Conservation (phyloP, 2,797 vertebrate genomes). For the Echiichthys vipera region DNA sequence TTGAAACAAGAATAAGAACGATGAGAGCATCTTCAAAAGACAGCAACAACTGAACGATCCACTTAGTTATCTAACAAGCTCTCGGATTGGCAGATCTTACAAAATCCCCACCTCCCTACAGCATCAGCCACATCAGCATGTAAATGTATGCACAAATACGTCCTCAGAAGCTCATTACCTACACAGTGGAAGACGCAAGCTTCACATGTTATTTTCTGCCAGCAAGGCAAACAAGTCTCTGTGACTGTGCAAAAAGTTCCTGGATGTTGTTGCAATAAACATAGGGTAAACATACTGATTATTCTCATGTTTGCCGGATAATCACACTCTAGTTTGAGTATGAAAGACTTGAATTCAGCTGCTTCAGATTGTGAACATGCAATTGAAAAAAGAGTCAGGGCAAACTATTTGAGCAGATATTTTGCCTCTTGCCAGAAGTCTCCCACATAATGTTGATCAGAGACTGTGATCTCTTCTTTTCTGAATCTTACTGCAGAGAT, state of each 20-base stretch:
- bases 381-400: constrained; percentile 18
- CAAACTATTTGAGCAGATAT: constrained; percentile 22
- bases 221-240: constrained; percentile 39
- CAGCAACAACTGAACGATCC: constrained; percentile 39
- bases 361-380: constrained; percentile 3
- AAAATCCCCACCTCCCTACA: constrained; percentile 46
- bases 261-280: constrained; percentile 24
- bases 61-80: constrained; percentile 49
- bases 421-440: constrained; percentile 15
- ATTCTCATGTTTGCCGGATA: constrained; percentile 9
- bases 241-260: constrained; percentile 32
- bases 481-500: constrained; percentile 39
- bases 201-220: constrained; percentile 38
- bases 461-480: constrained; percentile 39
- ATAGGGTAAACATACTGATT: constrained; percentile 5
- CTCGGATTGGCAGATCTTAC: constrained; percentile 66
- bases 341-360: constrained; percentile 14
- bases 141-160: constrained; percentile 61
- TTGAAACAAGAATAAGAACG: constrained; percentile 45
- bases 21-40: constrained; percentile 39
- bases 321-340: not conserved
- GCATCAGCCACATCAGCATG: constrained; percentile 64
- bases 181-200: constrained; percentile 26
- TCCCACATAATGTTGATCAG: constrained; percentile 68
- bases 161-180: constrained; percentile 68